phyloP scores from a whole-genome alignment of 1,140 invertebrate genomes.

The Eriosoma lanigerum region DNA sequence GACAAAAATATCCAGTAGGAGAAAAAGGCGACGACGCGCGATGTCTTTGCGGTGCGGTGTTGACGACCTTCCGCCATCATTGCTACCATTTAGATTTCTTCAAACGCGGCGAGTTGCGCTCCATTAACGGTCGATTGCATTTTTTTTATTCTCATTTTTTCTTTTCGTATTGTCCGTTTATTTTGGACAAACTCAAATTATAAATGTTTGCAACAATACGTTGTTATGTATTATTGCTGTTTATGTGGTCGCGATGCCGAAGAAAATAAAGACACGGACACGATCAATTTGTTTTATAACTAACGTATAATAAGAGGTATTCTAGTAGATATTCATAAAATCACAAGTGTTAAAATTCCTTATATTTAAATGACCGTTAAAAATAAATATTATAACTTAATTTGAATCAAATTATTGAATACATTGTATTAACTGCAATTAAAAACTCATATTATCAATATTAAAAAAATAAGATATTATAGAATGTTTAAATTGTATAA shows the following conservation, averaged over 20 bases:
- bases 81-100: neutral
- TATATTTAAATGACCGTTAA: too few relatives aligned
- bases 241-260: too few relatives aligned
- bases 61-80: slow-evolving; percentile 29
- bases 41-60: neutral
- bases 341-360: too few relatives aligned
- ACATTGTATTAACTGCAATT: too few relatives aligned
- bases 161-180: slow-evolving; percentile 15
- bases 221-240: neutral
- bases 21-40: neutral
- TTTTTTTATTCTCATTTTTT: slow-evolving; percentile 6
- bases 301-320: neutral
- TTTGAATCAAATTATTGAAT: too few relatives aligned
- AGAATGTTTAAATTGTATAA: too few relatives aligned
- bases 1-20: neutral
- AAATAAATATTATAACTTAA: too few relatives aligned
- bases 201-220: neutral
- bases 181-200: slow-evolving; percentile 10
- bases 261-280: neutral
- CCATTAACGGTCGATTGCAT: slow-evolving; percentile 24
- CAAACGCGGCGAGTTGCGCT: slow-evolving; percentile 13
- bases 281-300: neutral
- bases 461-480: too few relatives aligned
- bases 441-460: too few relatives aligned
- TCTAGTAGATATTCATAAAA: too few relatives aligned